Evolutionary conservation across 2,888 invertebrate genomes (phyloP), one percentile per base, ranked within the genome.

Genomic region (Oligia fasciuncula): DNA sequence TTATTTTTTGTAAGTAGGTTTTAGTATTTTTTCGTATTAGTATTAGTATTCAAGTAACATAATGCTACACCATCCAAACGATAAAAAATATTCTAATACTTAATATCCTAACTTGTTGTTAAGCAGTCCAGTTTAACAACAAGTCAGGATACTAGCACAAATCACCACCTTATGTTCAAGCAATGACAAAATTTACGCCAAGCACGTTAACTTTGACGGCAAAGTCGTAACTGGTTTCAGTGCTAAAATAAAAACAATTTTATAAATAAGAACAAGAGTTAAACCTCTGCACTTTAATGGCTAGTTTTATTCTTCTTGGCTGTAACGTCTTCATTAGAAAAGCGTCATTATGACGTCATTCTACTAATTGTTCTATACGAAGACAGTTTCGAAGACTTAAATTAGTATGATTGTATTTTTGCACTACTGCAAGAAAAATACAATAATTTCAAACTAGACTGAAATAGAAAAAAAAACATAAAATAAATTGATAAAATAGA

Each of bases 151-250:
- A 60, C 46, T 17, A 43, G 11, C 14, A 79, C 46, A 9, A 76
- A 49, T 51, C 4, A 35, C 13, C 17, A 60, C 43, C 4, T 4
- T 54, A 57, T 29, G 51, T 80, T 69, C 14, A 35, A 74, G 13
- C 43, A 60, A 65, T 40, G 54, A 71, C 51, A 46, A 51, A 54
- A 66, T 76, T 65, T 75, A 69, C 66, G 66, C 9, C 5, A 75
- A 46, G 6, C 4, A 77, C 17, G 2, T 49, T 43, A 63, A 68
- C 35, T 43, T 75, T 68, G 49, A 80, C n/a, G 60, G 51, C 43
- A 29, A 63, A 75, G 73, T 73, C 79, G 73, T 83, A 79, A 87
- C 80, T 72, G 73, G 80, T 79, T 80, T 77, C 65, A 80, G 66
- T 72, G 70, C 70, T 80, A 63, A 80, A 76, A 75, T 76, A 78